Evolutionary conservation across 2,888 invertebrate species (phyloP).

Genomic region (Zhuqinia jingwanae): DNA sequence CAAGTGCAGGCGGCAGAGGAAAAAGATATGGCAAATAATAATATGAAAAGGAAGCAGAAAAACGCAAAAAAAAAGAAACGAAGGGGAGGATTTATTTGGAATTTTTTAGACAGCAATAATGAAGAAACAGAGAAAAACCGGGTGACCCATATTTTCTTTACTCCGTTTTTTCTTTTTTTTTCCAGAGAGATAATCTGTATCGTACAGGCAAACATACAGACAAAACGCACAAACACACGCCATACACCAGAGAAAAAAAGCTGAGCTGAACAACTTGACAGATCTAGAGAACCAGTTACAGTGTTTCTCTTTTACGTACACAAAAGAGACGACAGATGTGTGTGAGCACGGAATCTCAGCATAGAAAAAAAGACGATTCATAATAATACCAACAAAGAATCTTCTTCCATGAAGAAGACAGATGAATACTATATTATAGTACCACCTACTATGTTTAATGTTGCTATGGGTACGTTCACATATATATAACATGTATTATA

Average conservation of each 20-base stretch:
- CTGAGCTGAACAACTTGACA: constrained; percentile 28
- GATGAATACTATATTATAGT: too few species aligned
- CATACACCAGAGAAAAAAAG: constrained; percentile 6
- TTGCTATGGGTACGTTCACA: too few species aligned
- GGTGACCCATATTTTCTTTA: constrained; percentile 64
- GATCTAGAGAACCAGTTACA: not conserved
- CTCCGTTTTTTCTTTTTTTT: constrained; percentile 23
- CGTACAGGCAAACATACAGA: constrained; percentile 6
- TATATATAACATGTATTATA: too few species aligned
- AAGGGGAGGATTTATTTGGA: constrained; percentile 66
- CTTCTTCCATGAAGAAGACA: not conserved
- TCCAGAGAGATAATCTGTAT: constrained; percentile 39
- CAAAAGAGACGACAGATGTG: constrained; percentile 19
- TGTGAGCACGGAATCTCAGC: not conserved
- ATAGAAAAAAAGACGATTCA: not conserved
- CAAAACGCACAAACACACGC: too few species aligned
- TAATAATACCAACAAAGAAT: constrained; percentile 11
- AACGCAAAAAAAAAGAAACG: not conserved
- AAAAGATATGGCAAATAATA: constrained; percentile 18
- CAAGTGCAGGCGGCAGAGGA: too few species aligned
- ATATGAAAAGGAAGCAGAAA: constrained; percentile 47
- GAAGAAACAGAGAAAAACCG: constrained; percentile 57
- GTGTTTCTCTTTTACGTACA: too few species aligned
- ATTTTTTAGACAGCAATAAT: constrained; percentile 50
- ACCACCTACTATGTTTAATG: too few species aligned